Evolutionary conservation across 2,888 invertebrate genomes (phyloP).

Genomic region (Galerucella pusilla): DNA sequence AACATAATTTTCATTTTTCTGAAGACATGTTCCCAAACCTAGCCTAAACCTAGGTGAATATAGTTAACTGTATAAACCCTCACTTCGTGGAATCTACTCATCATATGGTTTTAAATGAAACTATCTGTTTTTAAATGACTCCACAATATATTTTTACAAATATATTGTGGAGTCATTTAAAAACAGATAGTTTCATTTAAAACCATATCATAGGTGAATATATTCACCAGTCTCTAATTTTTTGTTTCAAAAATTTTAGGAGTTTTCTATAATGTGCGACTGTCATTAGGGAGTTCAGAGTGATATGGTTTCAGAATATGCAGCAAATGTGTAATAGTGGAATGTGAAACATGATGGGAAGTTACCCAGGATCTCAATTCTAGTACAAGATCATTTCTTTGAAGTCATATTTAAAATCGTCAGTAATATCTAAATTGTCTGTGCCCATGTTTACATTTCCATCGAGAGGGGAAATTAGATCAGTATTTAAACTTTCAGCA

Average conservation of each 20-base stretch:
- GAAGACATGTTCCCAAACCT: constrained; percentile 9
- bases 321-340: constrained; percentile 1
- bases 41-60: background rate
- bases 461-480: too few relatives aligned
- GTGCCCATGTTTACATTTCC: background rate
- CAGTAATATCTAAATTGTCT: background rate
- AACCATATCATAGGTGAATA: background rate
- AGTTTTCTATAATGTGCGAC: background rate
- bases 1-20: background rate
- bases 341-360: constrained; percentile 15
- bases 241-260: constrained; percentile 2
- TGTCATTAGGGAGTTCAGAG: constrained; percentile 6
- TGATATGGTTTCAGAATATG: constrained; percentile 17
- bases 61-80: too few relatives aligned
- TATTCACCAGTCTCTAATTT: background rate
- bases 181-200: too few relatives aligned
- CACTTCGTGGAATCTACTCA: too few relatives aligned
- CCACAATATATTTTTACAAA: too few relatives aligned
- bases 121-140: too few relatives aligned
- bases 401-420: background rate
- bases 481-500: background rate
- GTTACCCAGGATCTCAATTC: constrained; percentile 15
- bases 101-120: too few relatives aligned
- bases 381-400: background rate
- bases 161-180: too few relatives aligned